phyloP scores from a whole-genome alignment of 1,140 invertebrate species.

The Drosophila murphyi region DNA sequence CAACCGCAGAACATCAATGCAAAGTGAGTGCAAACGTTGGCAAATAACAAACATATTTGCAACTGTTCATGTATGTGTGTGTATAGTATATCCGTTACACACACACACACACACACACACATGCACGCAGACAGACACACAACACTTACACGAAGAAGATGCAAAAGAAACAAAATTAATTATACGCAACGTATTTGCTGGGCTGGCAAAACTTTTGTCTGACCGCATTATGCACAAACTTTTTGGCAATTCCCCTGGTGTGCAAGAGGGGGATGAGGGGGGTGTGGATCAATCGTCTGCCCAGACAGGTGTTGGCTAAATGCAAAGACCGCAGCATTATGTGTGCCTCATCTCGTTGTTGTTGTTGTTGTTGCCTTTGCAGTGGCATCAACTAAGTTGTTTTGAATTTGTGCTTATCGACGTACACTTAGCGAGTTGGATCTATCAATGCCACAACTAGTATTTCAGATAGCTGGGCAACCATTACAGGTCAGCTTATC shows the following conservation, averaged over 20 bases:
- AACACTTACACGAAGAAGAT: neutral
- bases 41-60: slow-evolving; percentile 28
- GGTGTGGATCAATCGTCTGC: neutral
- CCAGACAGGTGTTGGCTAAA: slow-evolving; percentile 13
- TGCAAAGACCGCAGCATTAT: neutral
- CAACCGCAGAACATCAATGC: slow-evolving; percentile 23
- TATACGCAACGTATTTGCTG: slow-evolving; percentile 38
- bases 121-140: neutral
- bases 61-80: slow-evolving; percentile 8
- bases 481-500: neutral
- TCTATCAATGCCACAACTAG: slow-evolving; percentile 15
- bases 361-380: slow-evolving; percentile 3
- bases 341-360: neutral
- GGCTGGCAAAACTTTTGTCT: slow-evolving; percentile 45
- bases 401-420: slow-evolving; percentile 5
- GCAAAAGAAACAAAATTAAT: slow-evolving; percentile 56
- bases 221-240: slow-evolving; percentile 58
- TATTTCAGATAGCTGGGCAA: neutral
- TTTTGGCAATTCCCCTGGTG: slow-evolving; percentile 21
- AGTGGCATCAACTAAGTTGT: slow-evolving; percentile 26
- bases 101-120: neutral
- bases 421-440: slow-evolving; percentile 8
- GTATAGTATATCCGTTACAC: slow-evolving; percentile 1
- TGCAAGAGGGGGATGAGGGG: neutral
- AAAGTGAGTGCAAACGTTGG: slow-evolving; percentile 30